Evolutionary conservation across 2,113 vertebrate genomes (phyloP).

Genomic region (Parus major): DNA sequence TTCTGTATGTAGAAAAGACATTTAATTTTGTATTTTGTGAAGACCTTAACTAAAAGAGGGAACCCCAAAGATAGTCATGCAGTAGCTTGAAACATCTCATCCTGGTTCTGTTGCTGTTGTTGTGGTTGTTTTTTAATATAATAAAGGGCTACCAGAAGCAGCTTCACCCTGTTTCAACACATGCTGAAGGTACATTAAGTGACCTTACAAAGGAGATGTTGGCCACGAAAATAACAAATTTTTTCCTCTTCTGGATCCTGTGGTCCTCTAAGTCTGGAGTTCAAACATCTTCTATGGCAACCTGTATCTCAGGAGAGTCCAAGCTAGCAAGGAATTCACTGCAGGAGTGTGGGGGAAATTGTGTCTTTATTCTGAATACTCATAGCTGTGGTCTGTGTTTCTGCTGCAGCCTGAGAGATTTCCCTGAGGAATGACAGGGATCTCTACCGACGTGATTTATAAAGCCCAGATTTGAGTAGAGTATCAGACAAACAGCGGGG

Average conservation of each 20-base stretch:
- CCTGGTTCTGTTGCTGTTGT: constrained; percentile 16
- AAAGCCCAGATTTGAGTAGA: neutral
- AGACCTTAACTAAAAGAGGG: constrained; percentile 70
- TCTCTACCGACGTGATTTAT: neutral
- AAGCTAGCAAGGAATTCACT: neutral
- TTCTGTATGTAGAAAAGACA: constrained; percentile 64
- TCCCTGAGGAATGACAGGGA: neutral
- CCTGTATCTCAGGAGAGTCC: neutral
- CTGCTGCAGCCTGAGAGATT: neutral
- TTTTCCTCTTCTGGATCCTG: neutral
- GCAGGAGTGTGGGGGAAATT: neutral
- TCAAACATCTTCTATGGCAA: neutral
- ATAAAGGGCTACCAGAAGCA: constrained; percentile 55
- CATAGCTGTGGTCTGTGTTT: neutral
- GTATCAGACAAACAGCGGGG: neutral
- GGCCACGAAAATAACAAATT: neutral
- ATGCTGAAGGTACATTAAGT: neutral
- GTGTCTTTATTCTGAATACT: neutral
- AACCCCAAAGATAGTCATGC: constrained; percentile 70
- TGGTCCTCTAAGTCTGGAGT: neutral
- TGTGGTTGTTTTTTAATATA: constrained; percentile 47
- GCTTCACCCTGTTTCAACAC: constrained; percentile 10
- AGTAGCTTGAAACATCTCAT: constrained; percentile 49
- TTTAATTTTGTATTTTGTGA: constrained; percentile 73
- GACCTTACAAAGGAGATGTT: neutral